These are phyloP conservation scores for Dasypus novemcinctus DNA, from an alignment of 2,113 vertebrate species.

Conservation along the genomic window DNA sequence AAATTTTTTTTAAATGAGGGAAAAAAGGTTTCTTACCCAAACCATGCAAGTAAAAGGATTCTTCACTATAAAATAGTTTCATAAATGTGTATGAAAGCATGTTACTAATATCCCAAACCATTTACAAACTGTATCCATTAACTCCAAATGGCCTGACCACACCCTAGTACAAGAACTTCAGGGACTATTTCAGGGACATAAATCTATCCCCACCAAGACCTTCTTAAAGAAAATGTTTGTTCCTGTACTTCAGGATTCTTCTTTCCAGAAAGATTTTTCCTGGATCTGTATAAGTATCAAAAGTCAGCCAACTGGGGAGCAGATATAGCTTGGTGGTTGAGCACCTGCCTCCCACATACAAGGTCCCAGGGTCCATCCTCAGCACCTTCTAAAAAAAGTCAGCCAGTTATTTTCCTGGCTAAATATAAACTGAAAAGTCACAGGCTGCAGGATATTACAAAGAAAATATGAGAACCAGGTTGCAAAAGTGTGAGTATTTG, in stretches of 20 bases:
- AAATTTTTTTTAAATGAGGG: background rate
- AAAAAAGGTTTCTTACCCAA: background rate
- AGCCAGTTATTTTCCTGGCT: constrained; percentile 55
- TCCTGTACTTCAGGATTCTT: constrained; percentile 47
- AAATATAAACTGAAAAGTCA: constrained; percentile 67
- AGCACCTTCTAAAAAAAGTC: background rate
- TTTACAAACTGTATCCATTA: background rate
- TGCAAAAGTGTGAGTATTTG: background rate
- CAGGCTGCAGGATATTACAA: constrained; percentile 62
- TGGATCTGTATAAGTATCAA: background rate
- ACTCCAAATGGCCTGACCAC: background rate
- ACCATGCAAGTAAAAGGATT: background rate
- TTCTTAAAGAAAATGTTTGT: constrained; percentile 31
- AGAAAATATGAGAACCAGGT: constrained; percentile 18
- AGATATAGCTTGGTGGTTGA: too few species aligned
- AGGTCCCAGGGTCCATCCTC: too few species aligned
- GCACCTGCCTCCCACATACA: too few species aligned
- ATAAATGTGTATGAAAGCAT: background rate
- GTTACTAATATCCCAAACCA: background rate
- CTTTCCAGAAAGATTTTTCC: constrained; percentile 26
- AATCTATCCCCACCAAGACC: background rate
- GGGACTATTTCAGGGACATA: background rate
- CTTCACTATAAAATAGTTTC: constrained; percentile 38
- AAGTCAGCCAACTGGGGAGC: background rate
- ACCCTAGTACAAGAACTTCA: background rate